phyloP scores from a whole-genome alignment of 2,797 vertebrate genomes.

The Lithobates pipiens region DNA sequence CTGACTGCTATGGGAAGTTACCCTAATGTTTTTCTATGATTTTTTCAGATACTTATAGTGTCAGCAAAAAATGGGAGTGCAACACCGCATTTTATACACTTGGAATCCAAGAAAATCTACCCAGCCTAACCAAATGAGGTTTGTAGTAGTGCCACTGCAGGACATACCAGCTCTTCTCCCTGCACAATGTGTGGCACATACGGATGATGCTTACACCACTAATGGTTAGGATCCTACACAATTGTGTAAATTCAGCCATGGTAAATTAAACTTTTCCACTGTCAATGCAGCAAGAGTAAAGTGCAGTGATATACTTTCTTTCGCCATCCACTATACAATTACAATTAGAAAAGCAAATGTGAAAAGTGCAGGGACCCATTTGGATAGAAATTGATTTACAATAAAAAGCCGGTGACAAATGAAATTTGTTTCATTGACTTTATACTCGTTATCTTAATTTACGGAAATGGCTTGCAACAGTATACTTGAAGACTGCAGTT shows the following conservation, averaged over 20 bases:
- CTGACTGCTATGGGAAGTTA: too few species aligned
- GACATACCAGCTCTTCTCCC: too few species aligned
- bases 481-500: slow-evolving; percentile 2
- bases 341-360: slow-evolving; percentile 46
- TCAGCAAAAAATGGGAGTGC: too few species aligned
- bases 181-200: too few species aligned
- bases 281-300: background rate
- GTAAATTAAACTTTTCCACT: background rate
- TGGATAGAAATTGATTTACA: slow-evolving; percentile 70
- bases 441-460: slow-evolving; percentile 70
- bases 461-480: slow-evolving; percentile 62
- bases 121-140: too few species aligned
- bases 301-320: background rate
- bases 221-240: background rate
- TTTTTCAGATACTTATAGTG: too few species aligned
- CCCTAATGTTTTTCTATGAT: too few species aligned
- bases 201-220: background rate
- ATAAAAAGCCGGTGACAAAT: slow-evolving; percentile 69
- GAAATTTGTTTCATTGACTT: slow-evolving; percentile 71
- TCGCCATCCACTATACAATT: slow-evolving; percentile 9
- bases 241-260: background rate
- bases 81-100: too few species aligned
- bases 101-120: too few species aligned
- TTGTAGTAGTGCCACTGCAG: too few species aligned
- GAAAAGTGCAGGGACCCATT: slow-evolving; percentile 48